Conservation (phyloP, 2,113 vertebrate species). For the Pseudopipra pipra region DNA sequence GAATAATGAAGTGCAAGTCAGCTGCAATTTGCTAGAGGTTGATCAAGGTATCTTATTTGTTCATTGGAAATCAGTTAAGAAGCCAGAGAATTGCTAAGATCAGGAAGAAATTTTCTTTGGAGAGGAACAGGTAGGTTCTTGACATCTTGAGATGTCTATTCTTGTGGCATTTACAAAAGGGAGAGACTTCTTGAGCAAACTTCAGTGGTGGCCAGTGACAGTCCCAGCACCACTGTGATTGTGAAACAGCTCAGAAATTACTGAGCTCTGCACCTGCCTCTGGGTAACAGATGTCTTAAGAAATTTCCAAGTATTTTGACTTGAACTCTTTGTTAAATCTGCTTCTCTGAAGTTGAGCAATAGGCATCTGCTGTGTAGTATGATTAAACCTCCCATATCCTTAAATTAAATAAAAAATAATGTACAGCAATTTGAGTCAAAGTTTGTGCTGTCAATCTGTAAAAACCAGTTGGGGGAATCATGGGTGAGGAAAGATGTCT, state of each 20-base stretch:
- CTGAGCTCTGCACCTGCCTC: not conserved
- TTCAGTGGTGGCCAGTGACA: no score
- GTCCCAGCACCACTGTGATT: not conserved
- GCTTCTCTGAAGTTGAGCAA: not conserved
- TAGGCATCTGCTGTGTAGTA: not conserved
- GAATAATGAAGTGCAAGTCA: not conserved
- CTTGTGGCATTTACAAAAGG: not conserved
- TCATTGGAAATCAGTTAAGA: not conserved
- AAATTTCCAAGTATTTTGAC: not conserved
- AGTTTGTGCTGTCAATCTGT: not conserved
- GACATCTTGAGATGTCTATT: not conserved
- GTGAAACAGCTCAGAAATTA: not conserved
- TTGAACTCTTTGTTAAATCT: not conserved
- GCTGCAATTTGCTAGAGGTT: not conserved
- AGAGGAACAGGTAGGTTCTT: not conserved
- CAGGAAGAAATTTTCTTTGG: not conserved
- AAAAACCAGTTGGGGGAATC: not conserved
- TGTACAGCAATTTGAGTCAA: not conserved
- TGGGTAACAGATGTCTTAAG: not conserved
- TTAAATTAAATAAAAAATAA: not conserved
- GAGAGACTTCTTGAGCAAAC: not conserved
- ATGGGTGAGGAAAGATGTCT: not conserved
- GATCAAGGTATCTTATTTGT: not conserved
- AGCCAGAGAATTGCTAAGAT: not conserved
- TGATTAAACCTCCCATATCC: not conserved